Conservation (phyloP, 2,888 invertebrate species). For the Pristionchus japonicus region DNA sequence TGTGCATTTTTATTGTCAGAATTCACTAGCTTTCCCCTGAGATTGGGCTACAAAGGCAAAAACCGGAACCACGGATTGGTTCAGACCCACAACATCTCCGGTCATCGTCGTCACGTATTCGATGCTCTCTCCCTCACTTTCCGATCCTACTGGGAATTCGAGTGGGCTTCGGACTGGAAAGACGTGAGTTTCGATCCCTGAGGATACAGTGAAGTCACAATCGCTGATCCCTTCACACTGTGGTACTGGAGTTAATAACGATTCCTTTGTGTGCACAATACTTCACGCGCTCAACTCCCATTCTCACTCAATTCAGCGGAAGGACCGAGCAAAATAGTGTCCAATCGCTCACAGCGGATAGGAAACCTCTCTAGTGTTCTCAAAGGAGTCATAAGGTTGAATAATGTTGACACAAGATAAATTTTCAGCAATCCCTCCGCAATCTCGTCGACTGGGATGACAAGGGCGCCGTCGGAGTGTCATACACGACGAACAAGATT, state of each 20-base stretch:
- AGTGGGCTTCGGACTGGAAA: constrained; percentile 71
- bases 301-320: too few species aligned
- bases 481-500: constrained; percentile 63
- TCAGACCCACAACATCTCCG: constrained; percentile 54
- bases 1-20: too few species aligned
- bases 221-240: background rate
- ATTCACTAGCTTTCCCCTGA: too few species aligned
- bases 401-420: too few species aligned
- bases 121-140: constrained; percentile 66
- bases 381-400: too few species aligned
- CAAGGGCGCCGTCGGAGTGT: constrained; percentile 62
- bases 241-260: background rate
- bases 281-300: too few species aligned
- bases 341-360: too few species aligned
- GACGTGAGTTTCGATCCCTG: constrained; percentile 59
- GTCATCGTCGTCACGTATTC: constrained; percentile 57
- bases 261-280: background rate
- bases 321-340: too few species aligned
- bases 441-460: constrained; percentile 70
- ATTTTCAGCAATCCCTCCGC: constrained; percentile 65
- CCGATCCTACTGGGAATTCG: constrained; percentile 69
- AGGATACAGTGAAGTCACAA: background rate
- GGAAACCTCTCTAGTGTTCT: too few species aligned
- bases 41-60: too few species aligned
- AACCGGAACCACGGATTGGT: too few species aligned